Percentiles rank a stretch among this genome's conserved stretches.
Conservation (phyloP, 2,113 vertebrate species). For the Thryonomys swinderianus region DNA sequence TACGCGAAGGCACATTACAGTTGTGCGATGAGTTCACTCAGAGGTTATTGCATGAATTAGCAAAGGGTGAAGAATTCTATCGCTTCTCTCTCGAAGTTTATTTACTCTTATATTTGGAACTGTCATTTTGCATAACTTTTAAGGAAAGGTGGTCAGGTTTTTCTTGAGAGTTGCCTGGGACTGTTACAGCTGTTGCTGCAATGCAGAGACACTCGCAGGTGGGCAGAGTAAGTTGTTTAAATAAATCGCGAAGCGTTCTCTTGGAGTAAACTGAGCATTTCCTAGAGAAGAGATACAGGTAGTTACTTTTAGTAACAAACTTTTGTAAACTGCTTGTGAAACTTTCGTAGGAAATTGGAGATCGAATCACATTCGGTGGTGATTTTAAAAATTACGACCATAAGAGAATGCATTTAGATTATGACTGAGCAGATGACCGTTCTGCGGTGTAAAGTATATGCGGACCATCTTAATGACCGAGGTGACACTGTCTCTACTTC, state of each 20-base stretch:
- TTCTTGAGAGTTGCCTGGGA: neutral
- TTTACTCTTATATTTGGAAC: constrained; percentile 42
- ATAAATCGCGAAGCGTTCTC: constrained; percentile 2
- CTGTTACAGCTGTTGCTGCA: neutral
- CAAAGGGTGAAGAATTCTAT: neutral
- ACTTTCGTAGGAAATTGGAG: neutral
- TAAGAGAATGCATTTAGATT: constrained; percentile 6
- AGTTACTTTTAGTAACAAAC: neutral
- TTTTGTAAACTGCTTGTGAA: constrained; percentile 25
- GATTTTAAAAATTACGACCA: neutral
- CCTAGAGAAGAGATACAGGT: constrained; percentile 3
- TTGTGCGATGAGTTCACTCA: constrained; percentile 16
- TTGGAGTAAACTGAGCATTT: constrained; percentile 5
- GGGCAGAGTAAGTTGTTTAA: constrained; percentile 19
- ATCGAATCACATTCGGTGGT: neutral
- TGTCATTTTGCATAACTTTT: constrained; percentile 48
- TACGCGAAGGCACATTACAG: constrained; percentile 33
- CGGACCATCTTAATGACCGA: neutral
- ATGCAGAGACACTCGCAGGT: constrained; percentile 12
- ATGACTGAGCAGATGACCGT: neutral
- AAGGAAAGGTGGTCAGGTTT: constrained; percentile 21
- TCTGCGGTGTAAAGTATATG: neutral
- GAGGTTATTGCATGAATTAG: neutral
- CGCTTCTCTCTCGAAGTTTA: neutral
- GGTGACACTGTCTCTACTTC: neutral